phyloP scores from a whole-genome alignment of 2,888 invertebrate species.

The Venusia cambrica region DNA sequence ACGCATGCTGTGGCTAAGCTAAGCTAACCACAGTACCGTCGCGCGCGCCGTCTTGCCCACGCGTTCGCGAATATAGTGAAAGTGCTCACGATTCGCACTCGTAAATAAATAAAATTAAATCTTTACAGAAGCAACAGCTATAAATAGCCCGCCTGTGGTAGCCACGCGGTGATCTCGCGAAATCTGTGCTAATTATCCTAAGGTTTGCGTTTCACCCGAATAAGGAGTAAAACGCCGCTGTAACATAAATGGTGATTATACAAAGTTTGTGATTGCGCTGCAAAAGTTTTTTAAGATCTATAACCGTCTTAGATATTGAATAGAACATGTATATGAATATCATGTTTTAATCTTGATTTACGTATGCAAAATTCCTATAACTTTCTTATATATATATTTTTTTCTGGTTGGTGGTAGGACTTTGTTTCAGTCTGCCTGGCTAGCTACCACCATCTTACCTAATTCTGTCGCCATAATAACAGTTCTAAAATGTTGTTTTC shows the following conservation, averaged over 20 bases:
- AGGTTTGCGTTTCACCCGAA: constrained; percentile 43
- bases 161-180: constrained; percentile 39
- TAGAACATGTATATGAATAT: too few relatives aligned
- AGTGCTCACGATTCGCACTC: constrained; percentile 54
- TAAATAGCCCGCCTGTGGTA: constrained; percentile 49
- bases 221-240: constrained; percentile 42
- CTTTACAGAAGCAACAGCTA: constrained; percentile 50
- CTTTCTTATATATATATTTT: too few relatives aligned
- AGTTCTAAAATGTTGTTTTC: too few relatives aligned
- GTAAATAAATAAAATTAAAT: constrained; percentile 48
- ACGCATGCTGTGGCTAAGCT: constrained; percentile 32
- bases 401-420: too few relatives aligned
- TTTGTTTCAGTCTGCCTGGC: too few relatives aligned
- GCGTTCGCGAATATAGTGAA: constrained; percentile 67
- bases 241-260: constrained; percentile 44
- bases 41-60: constrained; percentile 69
- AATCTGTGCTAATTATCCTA: constrained; percentile 48
- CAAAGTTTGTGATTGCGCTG: constrained; percentile 34
- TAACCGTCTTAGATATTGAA: too few relatives aligned
- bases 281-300: too few relatives aligned
- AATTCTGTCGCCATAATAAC: too few relatives aligned
- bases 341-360: too few relatives aligned
- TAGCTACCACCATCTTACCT: too few relatives aligned
- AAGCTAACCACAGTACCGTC: constrained; percentile 53
- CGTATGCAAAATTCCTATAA: too few relatives aligned